Conservation (phyloP, 1,140 invertebrate genomes). For the Notospermus geniculatus region DNA sequence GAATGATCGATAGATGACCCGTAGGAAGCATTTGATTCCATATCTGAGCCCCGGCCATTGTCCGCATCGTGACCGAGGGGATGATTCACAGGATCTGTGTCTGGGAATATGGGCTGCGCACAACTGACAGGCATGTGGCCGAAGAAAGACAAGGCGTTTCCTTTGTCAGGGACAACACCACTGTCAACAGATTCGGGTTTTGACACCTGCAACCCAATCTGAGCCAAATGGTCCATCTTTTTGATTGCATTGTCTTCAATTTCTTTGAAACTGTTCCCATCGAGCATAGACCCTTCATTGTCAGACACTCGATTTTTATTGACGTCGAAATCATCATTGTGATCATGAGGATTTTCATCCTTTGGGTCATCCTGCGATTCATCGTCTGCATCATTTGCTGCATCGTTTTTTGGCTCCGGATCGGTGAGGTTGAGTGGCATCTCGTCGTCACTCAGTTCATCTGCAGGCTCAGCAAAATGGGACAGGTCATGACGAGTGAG, state of each 20-base stretch:
- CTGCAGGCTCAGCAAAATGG: no score
- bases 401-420: slow-evolving; percentile 12
- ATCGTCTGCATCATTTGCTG: slow-evolving; percentile 21
- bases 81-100: slow-evolving; percentile 27
- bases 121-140: neutral
- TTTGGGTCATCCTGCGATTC: neutral
- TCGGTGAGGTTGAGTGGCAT: neutral
- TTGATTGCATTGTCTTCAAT: slow-evolving; percentile 20
- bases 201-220: neutral
- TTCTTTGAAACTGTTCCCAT: slow-evolving; percentile 6
- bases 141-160: no score
- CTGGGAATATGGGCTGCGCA: slow-evolving; percentile 14
- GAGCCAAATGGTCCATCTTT: slow-evolving; percentile 18
- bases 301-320: no score
- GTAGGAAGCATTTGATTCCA: slow-evolving; percentile 28
- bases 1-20: slow-evolving; percentile 2
- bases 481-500: no score
- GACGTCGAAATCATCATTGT: slow-evolving; percentile 9
- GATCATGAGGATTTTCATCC: slow-evolving; percentile 24
- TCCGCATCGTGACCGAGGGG: slow-evolving; percentile 10
- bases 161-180: neutral
- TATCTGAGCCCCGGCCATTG: slow-evolving; percentile 20
- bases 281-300: no score
- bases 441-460: no score
- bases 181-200: slow-evolving; percentile 6